phyloP scores from a whole-genome alignment of 2,113 vertebrate species.

The Desmodus rotundus region DNA sequence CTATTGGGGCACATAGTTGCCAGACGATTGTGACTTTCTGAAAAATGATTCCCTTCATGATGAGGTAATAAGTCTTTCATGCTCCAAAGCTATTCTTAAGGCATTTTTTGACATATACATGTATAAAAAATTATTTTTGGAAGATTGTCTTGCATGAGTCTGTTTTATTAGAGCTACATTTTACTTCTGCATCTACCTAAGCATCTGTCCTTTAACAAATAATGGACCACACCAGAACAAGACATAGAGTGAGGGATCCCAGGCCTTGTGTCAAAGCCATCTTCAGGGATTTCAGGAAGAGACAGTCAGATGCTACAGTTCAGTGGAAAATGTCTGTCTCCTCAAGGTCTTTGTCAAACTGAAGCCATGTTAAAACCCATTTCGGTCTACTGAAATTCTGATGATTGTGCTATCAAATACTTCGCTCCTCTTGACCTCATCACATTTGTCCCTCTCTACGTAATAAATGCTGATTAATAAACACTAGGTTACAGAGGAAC shows the following conservation, averaged over 20 bases:
- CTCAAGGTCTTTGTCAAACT: background rate
- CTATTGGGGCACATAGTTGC: background rate
- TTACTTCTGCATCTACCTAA: background rate
- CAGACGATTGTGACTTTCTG: background rate
- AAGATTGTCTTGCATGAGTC: background rate
- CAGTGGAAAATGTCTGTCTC: background rate
- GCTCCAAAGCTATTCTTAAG: background rate
- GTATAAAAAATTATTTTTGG: background rate
- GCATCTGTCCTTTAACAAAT: background rate
- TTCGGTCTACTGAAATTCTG: background rate
- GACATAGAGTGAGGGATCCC: background rate
- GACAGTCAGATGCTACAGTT: background rate
- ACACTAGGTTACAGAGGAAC: background rate
- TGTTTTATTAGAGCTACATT: background rate
- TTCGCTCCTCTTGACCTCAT: background rate
- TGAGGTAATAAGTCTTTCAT: background rate
- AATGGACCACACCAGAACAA: background rate
- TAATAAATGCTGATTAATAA: background rate
- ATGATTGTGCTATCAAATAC: background rate
- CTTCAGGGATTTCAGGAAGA: background rate
- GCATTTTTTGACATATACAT: background rate
- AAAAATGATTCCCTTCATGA: background rate
- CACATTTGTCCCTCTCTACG: background rate
- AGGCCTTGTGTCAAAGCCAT: background rate
- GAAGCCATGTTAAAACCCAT: background rate